phyloP scores from a whole-genome alignment of 2,113 vertebrate species.

The Megaptera novaeangliae region DNA sequence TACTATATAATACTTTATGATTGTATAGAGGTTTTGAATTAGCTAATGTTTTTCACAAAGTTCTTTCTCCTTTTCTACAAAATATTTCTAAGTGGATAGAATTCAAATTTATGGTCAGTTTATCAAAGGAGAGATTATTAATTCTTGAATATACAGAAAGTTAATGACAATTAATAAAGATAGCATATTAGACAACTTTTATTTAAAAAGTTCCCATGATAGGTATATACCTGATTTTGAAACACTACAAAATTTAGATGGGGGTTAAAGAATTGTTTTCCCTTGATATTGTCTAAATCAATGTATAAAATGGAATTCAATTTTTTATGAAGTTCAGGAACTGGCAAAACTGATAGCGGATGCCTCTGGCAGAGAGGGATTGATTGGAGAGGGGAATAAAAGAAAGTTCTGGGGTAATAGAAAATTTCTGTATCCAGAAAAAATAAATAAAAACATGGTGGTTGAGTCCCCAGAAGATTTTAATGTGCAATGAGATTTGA shows the following conservation, averaged over 20 bases:
- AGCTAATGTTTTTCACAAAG: neutral
- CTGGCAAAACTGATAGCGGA: neutral
- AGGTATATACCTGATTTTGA: neutral
- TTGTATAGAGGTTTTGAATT: neutral
- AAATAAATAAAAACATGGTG: neutral
- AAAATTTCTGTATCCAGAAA: neutral
- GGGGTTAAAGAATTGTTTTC: neutral
- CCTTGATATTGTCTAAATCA: neutral
- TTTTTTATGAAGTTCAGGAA: neutral
- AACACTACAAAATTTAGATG: neutral
- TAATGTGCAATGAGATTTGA: neutral
- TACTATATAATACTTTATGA: neutral
- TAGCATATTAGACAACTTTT: neutral
- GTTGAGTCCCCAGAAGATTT: neutral
- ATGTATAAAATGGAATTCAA: neutral
- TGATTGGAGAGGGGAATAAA: neutral
- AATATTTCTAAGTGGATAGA: neutral
- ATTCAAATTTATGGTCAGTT: neutral
- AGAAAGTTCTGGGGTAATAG: neutral
- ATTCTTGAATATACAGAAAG: neutral
- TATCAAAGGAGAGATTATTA: neutral
- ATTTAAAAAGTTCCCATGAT: neutral
- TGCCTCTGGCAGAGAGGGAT: neutral
- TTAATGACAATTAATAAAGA: neutral
- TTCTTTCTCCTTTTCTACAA: neutral